phyloP scores from a whole-genome alignment of 1,140 invertebrate genomes.

The Hycleus phaleratus region DNA sequence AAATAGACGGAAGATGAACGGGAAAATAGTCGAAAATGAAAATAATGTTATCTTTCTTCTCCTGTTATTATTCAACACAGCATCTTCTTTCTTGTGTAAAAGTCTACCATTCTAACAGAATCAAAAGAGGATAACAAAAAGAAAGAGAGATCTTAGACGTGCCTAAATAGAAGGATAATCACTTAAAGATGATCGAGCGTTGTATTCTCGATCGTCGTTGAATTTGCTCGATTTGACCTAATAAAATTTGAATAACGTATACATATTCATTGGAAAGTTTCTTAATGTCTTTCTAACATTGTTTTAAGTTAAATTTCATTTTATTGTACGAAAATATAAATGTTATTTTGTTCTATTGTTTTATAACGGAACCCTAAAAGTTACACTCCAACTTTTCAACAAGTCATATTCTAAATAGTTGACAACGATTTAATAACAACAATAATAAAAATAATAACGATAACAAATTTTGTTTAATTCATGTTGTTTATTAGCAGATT shows the following conservation, averaged over 20 bases:
- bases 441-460: no score
- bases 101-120: not conserved
- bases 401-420: constrained; percentile 7
- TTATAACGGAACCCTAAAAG: constrained; percentile 10
- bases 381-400: constrained; percentile 4
- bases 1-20: no score
- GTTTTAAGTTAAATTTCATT: constrained; percentile 12
- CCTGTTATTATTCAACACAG: not conserved
- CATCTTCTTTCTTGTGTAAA: not conserved
- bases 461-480: no score
- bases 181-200: no score
- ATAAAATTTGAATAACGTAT: constrained; percentile 8
- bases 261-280: constrained; percentile 11
- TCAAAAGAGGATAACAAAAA: no score
- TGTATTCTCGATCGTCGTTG: not conserved
- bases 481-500: no score
- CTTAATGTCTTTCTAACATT: constrained; percentile 13
- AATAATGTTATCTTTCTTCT: not conserved
- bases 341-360: constrained; percentile 12
- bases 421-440: no score
- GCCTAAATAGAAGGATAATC: no score
- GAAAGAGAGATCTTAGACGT: no score
- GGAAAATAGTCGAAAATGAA: no score
- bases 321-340: constrained; percentile 11
- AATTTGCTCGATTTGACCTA: constrained; percentile 7